These are phyloP conservation scores for Phalacrocorax aristotelis DNA, from an alignment of 2,113 vertebrate species.

Conservation along the genomic window DNA sequence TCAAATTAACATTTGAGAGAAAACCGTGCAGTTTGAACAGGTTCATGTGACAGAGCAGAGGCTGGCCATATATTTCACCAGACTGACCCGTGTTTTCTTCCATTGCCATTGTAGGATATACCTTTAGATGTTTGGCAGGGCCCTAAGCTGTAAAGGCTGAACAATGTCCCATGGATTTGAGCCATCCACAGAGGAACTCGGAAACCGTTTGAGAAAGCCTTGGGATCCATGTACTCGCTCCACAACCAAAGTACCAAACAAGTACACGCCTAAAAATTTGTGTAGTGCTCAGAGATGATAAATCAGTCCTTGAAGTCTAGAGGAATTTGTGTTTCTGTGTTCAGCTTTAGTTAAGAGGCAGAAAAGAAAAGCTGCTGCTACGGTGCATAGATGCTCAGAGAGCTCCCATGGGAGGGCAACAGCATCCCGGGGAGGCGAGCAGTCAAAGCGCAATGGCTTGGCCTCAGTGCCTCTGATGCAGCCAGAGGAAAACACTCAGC, in stretches of 20 bases:
- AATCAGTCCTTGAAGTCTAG: background rate
- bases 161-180: background rate
- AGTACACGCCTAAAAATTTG: background rate
- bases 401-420: background rate
- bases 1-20: background rate
- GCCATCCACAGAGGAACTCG: background rate
- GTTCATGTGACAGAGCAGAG: background rate
- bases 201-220: background rate
- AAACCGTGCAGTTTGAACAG: background rate
- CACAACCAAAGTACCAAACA: background rate
- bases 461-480: background rate
- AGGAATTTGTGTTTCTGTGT: background rate
- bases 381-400: background rate
- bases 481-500: background rate
- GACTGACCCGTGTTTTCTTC: background rate
- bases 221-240: background rate
- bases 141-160: background rate
- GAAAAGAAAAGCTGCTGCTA: background rate
- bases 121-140: background rate
- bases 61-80: background rate
- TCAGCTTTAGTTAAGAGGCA: background rate
- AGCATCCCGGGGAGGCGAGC: background rate
- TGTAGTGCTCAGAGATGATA: background rate
- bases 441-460: rapidly evolving
- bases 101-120: background rate